These are phyloP conservation scores for Paramuricea clavata DNA, from an alignment of 92 coral and sea anemone species.

Conservation along the genomic window DNA sequence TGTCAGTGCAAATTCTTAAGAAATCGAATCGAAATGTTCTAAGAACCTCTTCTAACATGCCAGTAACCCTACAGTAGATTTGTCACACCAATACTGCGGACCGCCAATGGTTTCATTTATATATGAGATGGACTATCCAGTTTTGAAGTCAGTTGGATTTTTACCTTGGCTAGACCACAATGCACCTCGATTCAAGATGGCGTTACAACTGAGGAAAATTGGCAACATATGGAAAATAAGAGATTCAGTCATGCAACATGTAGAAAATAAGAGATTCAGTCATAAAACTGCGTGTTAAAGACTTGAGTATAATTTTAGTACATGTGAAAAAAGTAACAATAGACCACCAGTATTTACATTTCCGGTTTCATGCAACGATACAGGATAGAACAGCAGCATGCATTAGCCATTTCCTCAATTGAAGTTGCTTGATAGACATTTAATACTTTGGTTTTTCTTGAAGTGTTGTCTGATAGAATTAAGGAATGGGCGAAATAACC, in stretches of 20 bases:
- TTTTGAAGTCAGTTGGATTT: too few species aligned
- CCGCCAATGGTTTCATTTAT: too few species aligned
- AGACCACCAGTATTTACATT: not conserved
- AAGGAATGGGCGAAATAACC: not conserved
- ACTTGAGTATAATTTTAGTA: not conserved
- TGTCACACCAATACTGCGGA: too few species aligned
- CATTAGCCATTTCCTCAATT: not conserved
- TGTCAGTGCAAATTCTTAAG: too few species aligned
- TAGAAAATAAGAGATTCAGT: not conserved
- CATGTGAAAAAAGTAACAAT: not conserved
- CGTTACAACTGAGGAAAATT: not conserved
- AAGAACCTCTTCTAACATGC: too few species aligned
- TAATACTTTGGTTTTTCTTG: not conserved
- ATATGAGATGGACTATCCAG: too few species aligned
- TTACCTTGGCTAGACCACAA: not conserved
- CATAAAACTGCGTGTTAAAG: too few species aligned
- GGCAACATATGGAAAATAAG: too few species aligned
- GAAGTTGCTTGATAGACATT: not conserved
- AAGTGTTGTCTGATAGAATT: not conserved
- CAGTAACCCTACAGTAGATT: too few species aligned
- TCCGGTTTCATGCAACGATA: constrained; percentile 11
- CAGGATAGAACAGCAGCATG: constrained; percentile 6
- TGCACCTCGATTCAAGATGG: too few species aligned
- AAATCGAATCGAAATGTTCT: too few species aligned
- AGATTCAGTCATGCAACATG: not conserved